Percentiles rank a stretch among this genome's conserved stretches.
Conservation (phyloP, 2,888 invertebrate genomes). For the Dugesia japonica region DNA sequence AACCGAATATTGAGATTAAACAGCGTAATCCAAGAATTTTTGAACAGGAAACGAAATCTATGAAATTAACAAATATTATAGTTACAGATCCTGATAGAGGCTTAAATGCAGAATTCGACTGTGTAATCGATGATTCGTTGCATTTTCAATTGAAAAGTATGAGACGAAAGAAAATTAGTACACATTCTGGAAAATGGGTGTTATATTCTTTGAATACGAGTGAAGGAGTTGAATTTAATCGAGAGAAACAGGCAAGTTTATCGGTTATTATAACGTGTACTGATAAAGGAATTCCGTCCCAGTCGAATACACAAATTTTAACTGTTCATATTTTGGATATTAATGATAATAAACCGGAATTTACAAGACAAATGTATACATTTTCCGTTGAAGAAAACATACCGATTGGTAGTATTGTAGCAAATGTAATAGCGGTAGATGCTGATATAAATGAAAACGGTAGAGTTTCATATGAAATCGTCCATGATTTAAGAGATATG, state of each 20-base stretch:
- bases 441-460: constrained; percentile 1
- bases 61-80: background rate
- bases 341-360: background rate
- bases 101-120: background rate
- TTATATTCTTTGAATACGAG: constrained; percentile 6
- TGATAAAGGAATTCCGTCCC: background rate
- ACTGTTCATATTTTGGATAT: background rate
- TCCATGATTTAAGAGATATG: background rate
- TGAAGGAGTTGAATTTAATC: constrained; percentile 6
- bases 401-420: constrained; percentile 20
- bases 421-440: background rate
- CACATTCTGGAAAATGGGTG: background rate
- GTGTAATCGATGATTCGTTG: background rate
- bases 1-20: background rate
- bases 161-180: background rate
- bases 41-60: background rate
- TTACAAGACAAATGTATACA: background rate
- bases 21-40: background rate
- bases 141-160: background rate
- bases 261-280: background rate
- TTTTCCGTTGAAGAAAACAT: constrained; percentile 8
- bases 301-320: constrained; percentile 1
- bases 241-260: background rate
- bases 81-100: background rate
- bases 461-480: background rate